phyloP scores from a whole-genome alignment of 2,797 vertebrate genomes.

The Molossus alvarezi region DNA sequence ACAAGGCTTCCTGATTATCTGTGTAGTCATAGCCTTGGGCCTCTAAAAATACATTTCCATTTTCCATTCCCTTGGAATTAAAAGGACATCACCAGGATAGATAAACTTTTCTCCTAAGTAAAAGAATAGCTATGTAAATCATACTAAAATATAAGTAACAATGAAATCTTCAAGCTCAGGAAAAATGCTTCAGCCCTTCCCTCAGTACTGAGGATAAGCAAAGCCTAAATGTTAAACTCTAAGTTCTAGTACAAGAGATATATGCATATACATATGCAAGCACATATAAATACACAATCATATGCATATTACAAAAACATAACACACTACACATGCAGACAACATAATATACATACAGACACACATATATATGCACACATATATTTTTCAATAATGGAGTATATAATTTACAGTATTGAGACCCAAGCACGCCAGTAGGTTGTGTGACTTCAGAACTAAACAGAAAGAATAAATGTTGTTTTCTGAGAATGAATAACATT shows the following conservation, averaged over 20 bases:
- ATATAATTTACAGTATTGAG: background rate
- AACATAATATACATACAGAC: background rate
- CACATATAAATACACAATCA: rapidly evolving
- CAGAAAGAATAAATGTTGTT: constrained; percentile 13
- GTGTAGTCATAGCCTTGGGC: constrained; percentile 43
- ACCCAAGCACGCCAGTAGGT: background rate
- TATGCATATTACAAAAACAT: background rate
- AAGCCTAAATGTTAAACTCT: background rate
- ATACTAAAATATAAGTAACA: constrained; percentile 60
- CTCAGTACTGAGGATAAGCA: background rate
- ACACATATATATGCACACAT: background rate
- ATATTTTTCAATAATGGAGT: background rate
- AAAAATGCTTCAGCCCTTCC: background rate
- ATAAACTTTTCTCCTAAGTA: constrained; percentile 59
- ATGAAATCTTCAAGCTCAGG: background rate
- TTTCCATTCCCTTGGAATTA: constrained; percentile 47
- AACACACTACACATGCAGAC: background rate
- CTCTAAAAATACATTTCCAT: constrained; percentile 46
- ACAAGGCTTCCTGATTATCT: constrained; percentile 69
- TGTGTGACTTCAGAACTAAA: constrained; percentile 4
- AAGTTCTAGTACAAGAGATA: background rate
- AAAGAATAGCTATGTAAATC: constrained; percentile 64
- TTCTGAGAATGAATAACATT: constrained; percentile 7
- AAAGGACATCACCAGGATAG: constrained; percentile 47
- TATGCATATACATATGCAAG: background rate